phyloP scores from a whole-genome alignment of 2,888 invertebrate species.

The Pammene fasciana region DNA sequence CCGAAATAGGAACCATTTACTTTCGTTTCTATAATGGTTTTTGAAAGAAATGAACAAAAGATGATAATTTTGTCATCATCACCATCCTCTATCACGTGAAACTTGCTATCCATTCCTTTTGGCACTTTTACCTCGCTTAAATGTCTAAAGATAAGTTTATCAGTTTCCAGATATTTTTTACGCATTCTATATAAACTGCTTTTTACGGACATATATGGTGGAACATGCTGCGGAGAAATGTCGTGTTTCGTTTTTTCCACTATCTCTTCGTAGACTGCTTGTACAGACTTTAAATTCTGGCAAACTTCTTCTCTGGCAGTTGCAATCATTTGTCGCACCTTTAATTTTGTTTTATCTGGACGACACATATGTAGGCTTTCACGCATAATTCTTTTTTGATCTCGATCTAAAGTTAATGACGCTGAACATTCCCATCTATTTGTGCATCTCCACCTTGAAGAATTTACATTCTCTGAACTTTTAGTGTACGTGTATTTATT shows the following conservation, averaged over 20 bases:
- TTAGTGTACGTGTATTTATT: constrained; percentile 9
- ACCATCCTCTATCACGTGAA: constrained; percentile 6
- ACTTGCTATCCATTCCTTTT: constrained; percentile 1
- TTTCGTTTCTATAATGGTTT: constrained; percentile 11
- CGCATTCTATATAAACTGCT: constrained; percentile 11
- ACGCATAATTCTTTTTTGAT: background rate
- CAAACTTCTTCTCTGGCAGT: constrained; percentile 18
- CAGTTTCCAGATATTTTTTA: background rate
- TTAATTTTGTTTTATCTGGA: constrained; percentile 16
- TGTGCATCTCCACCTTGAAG: constrained; percentile 13
- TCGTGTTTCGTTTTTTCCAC: constrained; percentile 3
- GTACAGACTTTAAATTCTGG: constrained; percentile 3
- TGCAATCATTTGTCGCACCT: constrained; percentile 11
- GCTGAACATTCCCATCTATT: constrained; percentile 9
- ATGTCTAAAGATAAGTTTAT: constrained; percentile 9
- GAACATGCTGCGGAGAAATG: constrained; percentile 1
- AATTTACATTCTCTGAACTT: constrained; percentile 3
- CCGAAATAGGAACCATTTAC: constrained; percentile 14
- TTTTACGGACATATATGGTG: constrained; percentile 9
- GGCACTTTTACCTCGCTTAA: constrained; percentile 7
- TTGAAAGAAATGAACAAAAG: constrained; percentile 14
- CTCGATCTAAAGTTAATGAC: constrained; percentile 1
- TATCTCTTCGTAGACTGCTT: constrained; percentile 9
- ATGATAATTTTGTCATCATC: constrained; percentile 15
- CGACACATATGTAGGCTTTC: constrained; percentile 5